A percentile compares a stretch with the other conserved stretches of the same genome.
Evolutionary conservation across 2,113 vertebrate species (phyloP).

Genomic region (Puffinus mauretanicus): DNA sequence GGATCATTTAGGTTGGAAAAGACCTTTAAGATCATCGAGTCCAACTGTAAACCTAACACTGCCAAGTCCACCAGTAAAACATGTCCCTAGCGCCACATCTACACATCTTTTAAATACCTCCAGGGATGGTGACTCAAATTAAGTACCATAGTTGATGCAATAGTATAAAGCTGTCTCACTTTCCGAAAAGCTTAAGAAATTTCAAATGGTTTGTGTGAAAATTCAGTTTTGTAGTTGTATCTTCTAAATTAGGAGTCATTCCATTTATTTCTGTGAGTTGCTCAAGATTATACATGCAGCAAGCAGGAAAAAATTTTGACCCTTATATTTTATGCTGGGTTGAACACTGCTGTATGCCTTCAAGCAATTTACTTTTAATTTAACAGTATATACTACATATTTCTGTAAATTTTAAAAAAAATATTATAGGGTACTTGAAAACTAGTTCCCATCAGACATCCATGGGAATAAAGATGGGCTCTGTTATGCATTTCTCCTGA

Average conservation of each 20-base stretch:
- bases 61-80: background rate
- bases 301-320: background rate
- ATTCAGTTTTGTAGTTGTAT: background rate
- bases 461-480: background rate
- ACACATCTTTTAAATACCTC: background rate
- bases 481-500: background rate
- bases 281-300: background rate
- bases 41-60: background rate
- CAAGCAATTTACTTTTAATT: background rate
- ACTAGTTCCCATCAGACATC: background rate
- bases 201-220: background rate
- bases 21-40: background rate
- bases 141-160: background rate
- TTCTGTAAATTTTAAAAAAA: background rate
- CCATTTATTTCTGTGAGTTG: background rate
- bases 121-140: background rate
- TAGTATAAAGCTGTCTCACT: background rate
- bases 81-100: background rate
- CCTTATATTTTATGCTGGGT: background rate
- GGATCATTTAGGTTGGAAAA: background rate
- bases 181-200: background rate
- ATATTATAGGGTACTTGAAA: background rate
- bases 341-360: background rate
- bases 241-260: background rate
- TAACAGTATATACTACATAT: background rate